These are phyloP conservation scores for Glandiceps talaboti DNA, from an alignment of 53 echinoderm and acorn worm genomes.

Conservation along the genomic window DNA sequence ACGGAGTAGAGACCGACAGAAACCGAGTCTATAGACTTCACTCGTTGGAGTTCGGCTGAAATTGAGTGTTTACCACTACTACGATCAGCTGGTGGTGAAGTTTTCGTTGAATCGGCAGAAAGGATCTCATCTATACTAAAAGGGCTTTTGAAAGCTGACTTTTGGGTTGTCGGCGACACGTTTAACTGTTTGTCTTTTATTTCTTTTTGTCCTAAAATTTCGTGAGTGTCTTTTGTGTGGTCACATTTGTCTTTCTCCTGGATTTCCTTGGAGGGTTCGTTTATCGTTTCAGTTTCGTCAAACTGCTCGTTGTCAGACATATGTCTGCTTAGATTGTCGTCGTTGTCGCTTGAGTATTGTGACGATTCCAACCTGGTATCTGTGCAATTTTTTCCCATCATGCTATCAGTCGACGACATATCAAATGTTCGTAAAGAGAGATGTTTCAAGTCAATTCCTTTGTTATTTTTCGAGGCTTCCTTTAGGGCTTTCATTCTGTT, in stretches of 20 bases:
- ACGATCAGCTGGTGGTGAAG: slow-evolving; percentile 33
- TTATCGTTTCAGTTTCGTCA: neutral
- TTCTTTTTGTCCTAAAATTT: slow-evolving; percentile 8
- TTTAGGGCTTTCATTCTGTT: slow-evolving; percentile 18
- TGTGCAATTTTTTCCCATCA: neutral
- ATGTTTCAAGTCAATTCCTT: slow-evolving; percentile 2
- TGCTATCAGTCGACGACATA: too few relatives aligned
- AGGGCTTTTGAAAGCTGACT: slow-evolving; percentile 50
- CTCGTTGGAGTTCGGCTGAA: neutral
- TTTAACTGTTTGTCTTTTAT: slow-evolving; percentile 16
- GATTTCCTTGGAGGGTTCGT: too few relatives aligned
- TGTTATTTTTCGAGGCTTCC: neutral
- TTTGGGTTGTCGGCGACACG: slow-evolving; percentile 20
- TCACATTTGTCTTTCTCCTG: neutral
- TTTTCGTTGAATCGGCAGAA: slow-evolving; percentile 15
- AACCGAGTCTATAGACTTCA: neutral
- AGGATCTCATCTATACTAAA: slow-evolving; percentile 88
- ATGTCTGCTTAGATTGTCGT: slow-evolving; percentile 3
- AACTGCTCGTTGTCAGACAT: slow-evolving; percentile 9
- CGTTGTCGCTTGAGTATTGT: slow-evolving; percentile 16
- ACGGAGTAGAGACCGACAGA: neutral
- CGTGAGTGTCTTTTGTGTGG: neutral
- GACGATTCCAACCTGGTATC: slow-evolving; percentile 6
- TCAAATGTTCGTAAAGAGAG: neutral
- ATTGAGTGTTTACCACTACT: slow-evolving; percentile 4